Evolutionary conservation across 1,140 invertebrate genomes (phyloP).

Genomic region (Drosophila mojavensis): DNA sequence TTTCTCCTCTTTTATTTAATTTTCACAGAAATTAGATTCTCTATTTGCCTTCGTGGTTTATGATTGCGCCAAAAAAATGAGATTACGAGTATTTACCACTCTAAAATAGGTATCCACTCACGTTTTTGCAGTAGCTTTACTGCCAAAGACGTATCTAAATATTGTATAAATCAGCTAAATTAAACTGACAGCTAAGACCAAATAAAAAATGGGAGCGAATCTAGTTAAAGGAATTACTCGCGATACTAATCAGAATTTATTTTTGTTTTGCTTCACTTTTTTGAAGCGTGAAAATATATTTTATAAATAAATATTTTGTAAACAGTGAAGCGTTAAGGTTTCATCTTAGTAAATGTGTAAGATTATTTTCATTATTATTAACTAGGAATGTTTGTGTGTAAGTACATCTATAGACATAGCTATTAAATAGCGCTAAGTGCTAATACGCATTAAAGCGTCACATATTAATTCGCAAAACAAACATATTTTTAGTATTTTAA

Average conservation of each 20-base stretch:
- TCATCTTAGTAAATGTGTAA: conserved; percentile 19
- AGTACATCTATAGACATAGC: conserved; percentile 10
- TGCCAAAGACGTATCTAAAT: conserved; percentile 31
- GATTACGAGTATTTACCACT: conserved; percentile 64
- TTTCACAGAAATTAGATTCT: conserved; percentile 20
- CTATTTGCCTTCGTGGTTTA: conserved; percentile 34
- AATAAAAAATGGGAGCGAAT: conserved; percentile 6
- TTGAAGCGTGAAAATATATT: conserved; percentile 25
- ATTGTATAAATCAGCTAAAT: conserved; percentile 22
- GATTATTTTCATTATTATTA: neutral
- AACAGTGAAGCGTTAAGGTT: conserved; percentile 20
- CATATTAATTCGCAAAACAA: neutral
- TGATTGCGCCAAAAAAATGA: conserved; percentile 41
- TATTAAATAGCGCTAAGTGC: conserved; percentile 17
- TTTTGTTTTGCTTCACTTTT: conserved; percentile 4
- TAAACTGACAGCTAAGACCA: conserved; percentile 16
- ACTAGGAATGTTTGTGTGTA: neutral
- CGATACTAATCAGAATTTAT: conserved; percentile 7
- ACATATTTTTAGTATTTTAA: neutral
- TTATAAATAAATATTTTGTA: conserved; percentile 33
- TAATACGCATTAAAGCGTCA: conserved; percentile 39
- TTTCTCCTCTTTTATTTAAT: neutral
- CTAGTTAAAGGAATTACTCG: neutral
- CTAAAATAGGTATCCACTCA: conserved; percentile 55
- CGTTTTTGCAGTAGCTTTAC: conserved; percentile 70